Base-by-base conservation (phyloP, 1,140 invertebrate genomes). In the Aporrectodea caliginosa region DNA sequence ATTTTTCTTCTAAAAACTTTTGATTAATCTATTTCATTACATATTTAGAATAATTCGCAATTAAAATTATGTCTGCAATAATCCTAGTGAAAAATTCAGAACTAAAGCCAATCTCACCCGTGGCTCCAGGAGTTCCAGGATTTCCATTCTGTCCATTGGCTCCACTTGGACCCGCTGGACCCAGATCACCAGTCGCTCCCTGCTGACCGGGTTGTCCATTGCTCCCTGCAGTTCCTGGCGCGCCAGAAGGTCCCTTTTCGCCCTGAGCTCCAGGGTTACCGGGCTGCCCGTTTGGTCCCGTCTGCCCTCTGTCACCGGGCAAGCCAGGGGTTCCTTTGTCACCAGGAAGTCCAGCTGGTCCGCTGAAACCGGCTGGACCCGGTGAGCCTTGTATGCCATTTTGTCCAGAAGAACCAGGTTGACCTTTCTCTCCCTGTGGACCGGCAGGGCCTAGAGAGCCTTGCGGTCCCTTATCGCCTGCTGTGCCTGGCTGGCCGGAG, bases 301-400 rank as follows among this genome's bases (percentile, higher is more conserved):
- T n/a, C 27, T 30, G 73, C 33, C 73, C 73, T n/a, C 34, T n/a
- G 33, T 31, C 27, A 2, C 73, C 73, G n/a, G 31, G 73, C 30
- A 30, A 31, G 2, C 75, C 75, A 32, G 75, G 75, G 34, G 31
- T 31, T 30, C 77, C 77, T 31, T 31, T 78, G 31, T 31, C 34
- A 1, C 77, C 77, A 69, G 77, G 58, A 0, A 22, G 22, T 78
- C 77, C 77, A 69, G 1, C 6, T 72, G n/a, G 70, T 27, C 70
- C 70, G 6, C 2, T 12, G 27, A 27, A 12, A 12, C 70, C 70
- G 2, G 27, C 6, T 72, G 70, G 70, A 27, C 70, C 70, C 2
- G 70, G 70, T n/a, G 70, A 31, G 2, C 70, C 71, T 27, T 72
- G 71, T 12, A 22, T 12, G 22, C 43, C 43, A 22, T 6, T 6